Percentiles rank a stretch among this genome's conserved stretches.
phyloP scores from a whole-genome alignment of 2,113 vertebrate species.

The Hemicordylus capensis region DNA sequence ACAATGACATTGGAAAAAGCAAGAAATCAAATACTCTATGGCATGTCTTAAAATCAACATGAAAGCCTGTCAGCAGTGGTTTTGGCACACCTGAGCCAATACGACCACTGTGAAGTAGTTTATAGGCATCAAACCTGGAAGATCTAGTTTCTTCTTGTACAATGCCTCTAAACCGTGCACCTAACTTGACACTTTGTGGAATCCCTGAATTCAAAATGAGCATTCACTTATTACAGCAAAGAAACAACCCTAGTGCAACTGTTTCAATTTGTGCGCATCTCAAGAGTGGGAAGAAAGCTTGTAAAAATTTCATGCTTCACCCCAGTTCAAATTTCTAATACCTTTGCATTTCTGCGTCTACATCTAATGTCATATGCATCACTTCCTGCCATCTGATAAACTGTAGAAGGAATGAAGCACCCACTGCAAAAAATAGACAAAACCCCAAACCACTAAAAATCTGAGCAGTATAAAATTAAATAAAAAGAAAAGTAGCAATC shows the following conservation, averaged over 20 bases:
- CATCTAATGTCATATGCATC: constrained; percentile 44
- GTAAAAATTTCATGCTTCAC: constrained; percentile 48
- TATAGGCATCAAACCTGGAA: constrained; percentile 66
- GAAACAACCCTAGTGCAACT: constrained; percentile 80
- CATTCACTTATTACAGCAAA: constrained; percentile 76
- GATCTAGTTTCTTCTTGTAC: constrained; percentile 75
- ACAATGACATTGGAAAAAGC: constrained; percentile 64
- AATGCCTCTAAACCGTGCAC: constrained; percentile 70
- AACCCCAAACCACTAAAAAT: constrained; percentile 59
- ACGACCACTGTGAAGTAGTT: constrained; percentile 69
- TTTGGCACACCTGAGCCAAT: constrained; percentile 69
- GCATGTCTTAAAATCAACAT: constrained; percentile 57
- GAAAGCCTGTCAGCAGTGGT: constrained; percentile 64
- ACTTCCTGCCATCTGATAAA: constrained; percentile 57
- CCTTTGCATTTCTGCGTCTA: constrained; percentile 66
- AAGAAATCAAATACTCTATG: constrained; percentile 56
- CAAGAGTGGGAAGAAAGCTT: constrained; percentile 65
- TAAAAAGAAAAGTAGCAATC: constrained; percentile 80
- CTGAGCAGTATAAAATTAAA: constrained; percentile 73
- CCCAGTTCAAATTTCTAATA: constrained; percentile 40
- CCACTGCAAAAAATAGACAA: constrained; percentile 74
- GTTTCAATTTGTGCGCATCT: constrained; percentile 76
- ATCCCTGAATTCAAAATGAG: constrained; percentile 82
- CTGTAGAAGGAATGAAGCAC: constrained; percentile 76
- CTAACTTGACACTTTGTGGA: constrained; percentile 72